phyloP scores from a whole-genome alignment of 2,113 vertebrate species.

The Microcebus murinus region DNA sequence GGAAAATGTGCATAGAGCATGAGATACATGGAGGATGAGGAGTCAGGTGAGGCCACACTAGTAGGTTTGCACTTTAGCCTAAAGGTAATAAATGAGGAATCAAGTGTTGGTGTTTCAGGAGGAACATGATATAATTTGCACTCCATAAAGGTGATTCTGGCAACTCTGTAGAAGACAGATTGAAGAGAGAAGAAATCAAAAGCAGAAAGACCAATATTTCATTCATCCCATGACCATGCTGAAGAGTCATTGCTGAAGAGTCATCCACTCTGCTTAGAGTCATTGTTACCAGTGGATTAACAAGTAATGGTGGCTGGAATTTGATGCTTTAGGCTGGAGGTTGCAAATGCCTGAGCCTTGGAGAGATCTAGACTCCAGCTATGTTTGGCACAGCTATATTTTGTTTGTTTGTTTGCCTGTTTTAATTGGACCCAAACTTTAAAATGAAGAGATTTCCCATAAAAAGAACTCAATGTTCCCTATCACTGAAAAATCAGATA shows the following conservation, averaged over 20 bases:
- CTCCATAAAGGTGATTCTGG: conserved; percentile 4
- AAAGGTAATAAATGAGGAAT: background rate
- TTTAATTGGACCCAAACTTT: conserved; percentile 23
- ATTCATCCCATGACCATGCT: too few species aligned
- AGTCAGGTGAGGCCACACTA: background rate
- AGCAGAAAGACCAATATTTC: background rate
- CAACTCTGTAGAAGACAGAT: background rate
- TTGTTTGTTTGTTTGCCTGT: background rate
- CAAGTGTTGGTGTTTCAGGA: background rate
- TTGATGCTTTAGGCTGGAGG: background rate
- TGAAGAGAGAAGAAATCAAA: background rate
- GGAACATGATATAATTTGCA: background rate
- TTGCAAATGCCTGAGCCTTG: background rate
- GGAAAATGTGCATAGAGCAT: background rate
- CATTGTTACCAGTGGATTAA: background rate
- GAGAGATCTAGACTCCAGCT: background rate
- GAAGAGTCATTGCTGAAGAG: background rate
- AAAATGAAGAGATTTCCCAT: background rate
- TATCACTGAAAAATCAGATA: conserved; percentile 3
- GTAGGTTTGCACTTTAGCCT: background rate
- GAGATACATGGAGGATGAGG: background rate
- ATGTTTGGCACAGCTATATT: background rate
- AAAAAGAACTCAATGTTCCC: background rate
- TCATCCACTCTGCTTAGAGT: too few species aligned
- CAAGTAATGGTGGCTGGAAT: background rate